Base-by-base conservation (phyloP, 2,888 invertebrate species). In the Dryadula phaetusa region DNA sequence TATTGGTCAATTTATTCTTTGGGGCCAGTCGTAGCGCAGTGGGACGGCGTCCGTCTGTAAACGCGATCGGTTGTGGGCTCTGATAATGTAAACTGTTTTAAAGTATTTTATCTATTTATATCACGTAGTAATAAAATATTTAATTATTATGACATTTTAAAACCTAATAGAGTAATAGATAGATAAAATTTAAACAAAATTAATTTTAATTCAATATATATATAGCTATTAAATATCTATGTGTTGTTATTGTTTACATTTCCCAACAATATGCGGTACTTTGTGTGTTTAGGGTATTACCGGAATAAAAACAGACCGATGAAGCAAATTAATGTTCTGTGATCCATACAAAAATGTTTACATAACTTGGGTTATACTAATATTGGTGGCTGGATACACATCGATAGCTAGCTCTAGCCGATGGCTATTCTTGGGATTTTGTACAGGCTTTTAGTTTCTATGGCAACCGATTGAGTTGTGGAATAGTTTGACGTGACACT, bases 231-330 rank as follows among this genome's bases (percentile, higher is more conserved):
- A 28, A 66, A 66, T 37, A 64, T 49, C n/a, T n/a, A n/a, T n/a
- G n/a, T n/a, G n/a, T 52, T 37, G 67, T 42, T 66, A 53, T 66
- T 44, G 32, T 32, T 28, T 66, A 58, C 44, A 60, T 22, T 58
- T 46, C 37, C 42, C 28, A 58, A 53, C 46, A 70, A 67, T 49
- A 8, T 18, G 10, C 4, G 34, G 16, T 20, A 28, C 62, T 44
- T 60, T 69, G 67, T 70, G 25, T 70, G 67, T 61, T 70, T 67
- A 70, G 70, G 70, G 62, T 67, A 70, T 70, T 64, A 58, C 32
- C 42, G 49, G 44, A 52, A 66, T 63, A 66, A 66, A 62, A 69
- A 69, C 66, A 65, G 42, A 62, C 47, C 62, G 40, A 65, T 65
- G 32, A 25, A 28, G 49, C 49, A 22, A 61, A 56, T 44, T 49